phyloP scores from a whole-genome alignment of 2,797 vertebrate species.

The Semaprochilodus insignis region DNA sequence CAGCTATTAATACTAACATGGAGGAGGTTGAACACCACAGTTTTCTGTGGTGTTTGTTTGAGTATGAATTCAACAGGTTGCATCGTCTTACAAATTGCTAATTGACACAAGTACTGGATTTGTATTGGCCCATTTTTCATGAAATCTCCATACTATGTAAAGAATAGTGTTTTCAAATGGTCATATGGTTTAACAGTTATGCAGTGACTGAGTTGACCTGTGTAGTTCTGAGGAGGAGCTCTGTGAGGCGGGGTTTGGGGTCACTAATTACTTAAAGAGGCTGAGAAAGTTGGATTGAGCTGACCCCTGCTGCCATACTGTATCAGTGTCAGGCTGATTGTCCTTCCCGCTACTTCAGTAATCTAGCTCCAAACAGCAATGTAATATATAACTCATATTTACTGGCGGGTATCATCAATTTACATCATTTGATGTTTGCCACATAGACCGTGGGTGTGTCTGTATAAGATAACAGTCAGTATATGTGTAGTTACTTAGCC shows the following conservation, averaged over 20 bases:
- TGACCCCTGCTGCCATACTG: slow-evolving; percentile 78
- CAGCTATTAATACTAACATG: too few relatives aligned
- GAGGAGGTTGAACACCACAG: too few relatives aligned
- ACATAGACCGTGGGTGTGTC: too few relatives aligned
- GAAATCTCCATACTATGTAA: too few relatives aligned
- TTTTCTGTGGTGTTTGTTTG: too few relatives aligned
- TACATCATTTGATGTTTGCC: not conserved
- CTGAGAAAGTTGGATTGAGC: slow-evolving; percentile 78
- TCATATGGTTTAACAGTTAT: slow-evolving; percentile 51
- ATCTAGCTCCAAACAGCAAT: slow-evolving; percentile 44
- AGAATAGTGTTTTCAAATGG: too few relatives aligned
- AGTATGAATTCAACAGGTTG: too few relatives aligned
- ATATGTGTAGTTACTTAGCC: not conserved
- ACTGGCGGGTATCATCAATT: not conserved
- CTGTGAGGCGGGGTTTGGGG: slow-evolving; percentile 74
- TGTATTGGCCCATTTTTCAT: too few relatives aligned
- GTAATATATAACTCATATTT: not conserved
- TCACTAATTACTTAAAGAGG: slow-evolving; percentile 81
- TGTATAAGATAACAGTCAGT: not conserved
- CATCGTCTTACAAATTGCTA: too few relatives aligned
- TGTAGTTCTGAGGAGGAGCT: slow-evolving; percentile 69
- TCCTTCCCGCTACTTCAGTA: slow-evolving; percentile 65
- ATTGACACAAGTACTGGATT: too few relatives aligned
- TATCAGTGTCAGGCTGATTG: slow-evolving; percentile 76
- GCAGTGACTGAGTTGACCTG: slow-evolving; percentile 70